Conservation (phyloP, 2,113 vertebrate genomes). For the Pagrus major region DNA sequence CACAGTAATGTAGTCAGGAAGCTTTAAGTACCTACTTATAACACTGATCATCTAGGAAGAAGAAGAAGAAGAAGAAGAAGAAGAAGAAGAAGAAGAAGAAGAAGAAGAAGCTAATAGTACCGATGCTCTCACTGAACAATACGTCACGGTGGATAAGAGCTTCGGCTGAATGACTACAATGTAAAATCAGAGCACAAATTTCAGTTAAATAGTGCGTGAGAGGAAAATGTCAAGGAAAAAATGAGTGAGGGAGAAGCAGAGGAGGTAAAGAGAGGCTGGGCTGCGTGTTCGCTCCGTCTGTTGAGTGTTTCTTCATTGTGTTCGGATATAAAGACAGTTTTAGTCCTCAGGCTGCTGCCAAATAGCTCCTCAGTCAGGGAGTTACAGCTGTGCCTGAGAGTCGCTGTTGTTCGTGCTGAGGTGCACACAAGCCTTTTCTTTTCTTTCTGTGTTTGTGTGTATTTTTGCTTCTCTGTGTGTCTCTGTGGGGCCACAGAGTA, state of each 20-base stretch:
- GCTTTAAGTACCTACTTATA: not conserved
- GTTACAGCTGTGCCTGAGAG: not conserved
- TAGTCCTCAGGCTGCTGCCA: slow-evolving; percentile 9
- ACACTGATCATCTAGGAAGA: not conserved
- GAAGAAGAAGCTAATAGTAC: not conserved
- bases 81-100: too few relatives aligned
- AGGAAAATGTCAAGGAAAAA: not conserved
- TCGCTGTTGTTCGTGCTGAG: not conserved
- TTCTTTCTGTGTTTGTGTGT: not conserved
- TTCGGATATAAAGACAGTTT: slow-evolving; percentile 22
- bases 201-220: slow-evolving; percentile 15
- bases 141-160: not conserved
- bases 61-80: too few relatives aligned
- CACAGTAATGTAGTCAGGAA: not conserved
- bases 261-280: not conserved
- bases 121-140: not conserved
- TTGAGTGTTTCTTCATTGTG: slow-evolving; percentile 12
- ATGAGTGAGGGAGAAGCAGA: not conserved
- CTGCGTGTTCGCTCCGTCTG: not conserved
- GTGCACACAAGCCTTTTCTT: not conserved
- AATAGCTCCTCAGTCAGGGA: not conserved
- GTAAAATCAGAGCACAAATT: not conserved
- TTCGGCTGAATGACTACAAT: not conserved
- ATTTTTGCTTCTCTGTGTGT: not conserved
- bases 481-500: not conserved